Percentiles rank a stretch among this genome's conserved stretches.
These are phyloP conservation scores for Littorina saxatilis DNA, from an alignment of 1,140 invertebrate species.

Conservation along the genomic window DNA sequence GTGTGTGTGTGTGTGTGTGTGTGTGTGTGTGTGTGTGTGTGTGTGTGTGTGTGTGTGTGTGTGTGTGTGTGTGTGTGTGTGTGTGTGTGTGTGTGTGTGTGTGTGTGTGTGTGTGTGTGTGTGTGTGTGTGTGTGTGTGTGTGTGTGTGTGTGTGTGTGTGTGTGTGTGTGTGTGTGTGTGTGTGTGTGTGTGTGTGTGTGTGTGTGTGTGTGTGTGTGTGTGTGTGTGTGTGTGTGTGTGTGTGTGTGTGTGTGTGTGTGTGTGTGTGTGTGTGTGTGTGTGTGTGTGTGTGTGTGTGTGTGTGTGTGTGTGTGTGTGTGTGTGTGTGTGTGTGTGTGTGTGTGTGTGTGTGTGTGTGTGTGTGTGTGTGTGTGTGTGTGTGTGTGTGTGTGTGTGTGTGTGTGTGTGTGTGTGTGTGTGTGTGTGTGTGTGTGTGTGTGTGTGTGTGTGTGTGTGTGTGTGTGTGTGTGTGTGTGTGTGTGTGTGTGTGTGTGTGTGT, in stretches of 20 bases:
- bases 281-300: too few species aligned
- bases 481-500: too few species aligned
- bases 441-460: too few species aligned
- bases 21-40: neutral
- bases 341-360: too few species aligned
- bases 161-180: neutral
- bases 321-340: too few species aligned
- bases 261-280: neutral
- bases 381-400: too few species aligned
- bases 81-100: slow-evolving; percentile 21
- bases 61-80: neutral
- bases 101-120: slow-evolving; percentile 12
- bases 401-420: too few species aligned
- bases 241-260: neutral
- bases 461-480: too few species aligned
- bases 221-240: slow-evolving; percentile 5
- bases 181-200: neutral
- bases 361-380: too few species aligned
- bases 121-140: neutral
- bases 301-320: too few species aligned
- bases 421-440: too few species aligned
- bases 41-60: slow-evolving; percentile 6
- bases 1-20: slow-evolving; percentile 15
- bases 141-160: neutral
- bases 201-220: neutral